A percentile compares a stretch with the other conserved stretches of the same genome.
phyloP scores from a whole-genome alignment of 2,797 vertebrate species.

The Halcyon smyrnensis region DNA sequence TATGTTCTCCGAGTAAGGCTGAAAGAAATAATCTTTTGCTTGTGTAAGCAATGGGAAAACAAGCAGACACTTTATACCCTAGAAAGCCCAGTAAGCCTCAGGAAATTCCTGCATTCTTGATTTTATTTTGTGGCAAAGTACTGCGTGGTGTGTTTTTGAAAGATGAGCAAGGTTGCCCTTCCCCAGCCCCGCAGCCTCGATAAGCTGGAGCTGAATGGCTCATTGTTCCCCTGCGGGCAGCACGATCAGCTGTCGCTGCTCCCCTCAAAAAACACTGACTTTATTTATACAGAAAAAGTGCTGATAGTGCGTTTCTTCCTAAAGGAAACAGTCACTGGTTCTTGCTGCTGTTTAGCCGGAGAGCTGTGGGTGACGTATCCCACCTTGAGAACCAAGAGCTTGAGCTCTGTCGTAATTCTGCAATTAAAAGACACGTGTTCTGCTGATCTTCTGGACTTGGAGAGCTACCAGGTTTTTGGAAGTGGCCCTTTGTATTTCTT shows the following conservation, averaged over 20 bases:
- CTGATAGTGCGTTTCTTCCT: neutral
- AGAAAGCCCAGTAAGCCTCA: conserved; percentile 54
- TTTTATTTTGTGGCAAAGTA: conserved; percentile 41
- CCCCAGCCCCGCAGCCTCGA: neutral
- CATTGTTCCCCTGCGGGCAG: conserved; percentile 56
- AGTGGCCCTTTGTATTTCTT: neutral
- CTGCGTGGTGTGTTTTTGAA: neutral
- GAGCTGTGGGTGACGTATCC: neutral
- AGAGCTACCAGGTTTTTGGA: neutral
- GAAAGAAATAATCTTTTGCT: neutral
- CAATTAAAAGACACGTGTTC: fast-evolving
- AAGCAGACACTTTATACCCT: conserved; percentile 39
- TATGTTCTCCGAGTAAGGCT: neutral
- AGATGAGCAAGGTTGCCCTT: conserved; percentile 49
- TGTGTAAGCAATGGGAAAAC: conserved; percentile 48
- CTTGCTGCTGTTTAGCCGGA: neutral
- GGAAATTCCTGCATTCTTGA: conserved; percentile 76
- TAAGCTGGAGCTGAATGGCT: conserved; percentile 44
- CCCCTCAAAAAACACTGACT: neutral
- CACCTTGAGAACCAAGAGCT: neutral
- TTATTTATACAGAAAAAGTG: neutral
- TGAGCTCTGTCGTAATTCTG: fast-evolving
- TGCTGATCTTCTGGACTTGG: neutral
- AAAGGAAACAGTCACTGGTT: neutral
- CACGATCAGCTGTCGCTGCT: conserved; percentile 51